Conservation (phyloP, 2,113 vertebrate genomes). For the Etia nguti region DNA sequence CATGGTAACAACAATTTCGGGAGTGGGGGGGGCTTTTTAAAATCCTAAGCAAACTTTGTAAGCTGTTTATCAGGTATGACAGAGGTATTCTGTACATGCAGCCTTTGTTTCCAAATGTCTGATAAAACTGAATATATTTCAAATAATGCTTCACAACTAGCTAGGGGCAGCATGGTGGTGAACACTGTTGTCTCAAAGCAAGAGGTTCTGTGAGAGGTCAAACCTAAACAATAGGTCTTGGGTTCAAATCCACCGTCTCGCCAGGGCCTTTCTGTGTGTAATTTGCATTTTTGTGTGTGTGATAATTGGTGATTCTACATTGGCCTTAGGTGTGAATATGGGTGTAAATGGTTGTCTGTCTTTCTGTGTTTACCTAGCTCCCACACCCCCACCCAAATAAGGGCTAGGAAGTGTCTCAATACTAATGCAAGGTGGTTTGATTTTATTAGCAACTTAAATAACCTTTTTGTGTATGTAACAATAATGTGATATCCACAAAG, state of each 20-base stretch:
- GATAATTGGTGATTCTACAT: neutral
- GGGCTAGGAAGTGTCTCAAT: neutral
- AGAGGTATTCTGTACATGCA: no score
- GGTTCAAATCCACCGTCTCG: neutral
- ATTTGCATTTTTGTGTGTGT: no score
- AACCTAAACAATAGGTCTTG: neutral
- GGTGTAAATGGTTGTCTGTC: neutral
- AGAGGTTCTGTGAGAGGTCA: neutral
- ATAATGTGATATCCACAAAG: neutral
- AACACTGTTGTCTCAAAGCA: neutral
- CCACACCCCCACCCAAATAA: neutral
- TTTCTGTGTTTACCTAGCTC: neutral
- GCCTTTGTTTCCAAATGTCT: no score
- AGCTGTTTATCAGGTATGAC: no score
- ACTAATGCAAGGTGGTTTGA: neutral
- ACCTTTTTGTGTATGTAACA: neutral
- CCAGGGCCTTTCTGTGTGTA: neutral
- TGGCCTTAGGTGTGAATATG: neutral
- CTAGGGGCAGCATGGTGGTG: neutral
- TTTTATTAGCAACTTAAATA: neutral
- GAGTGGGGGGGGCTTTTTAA: no score
- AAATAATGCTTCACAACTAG: accelerated
- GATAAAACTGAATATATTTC: neutral
- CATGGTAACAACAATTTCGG: no score
- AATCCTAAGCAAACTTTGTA: no score